Percentiles rank a stretch among this genome's conserved stretches.
Evolutionary conservation across 2,797 vertebrate species (phyloP).

Genomic region (Dallia pectoralis): DNA sequence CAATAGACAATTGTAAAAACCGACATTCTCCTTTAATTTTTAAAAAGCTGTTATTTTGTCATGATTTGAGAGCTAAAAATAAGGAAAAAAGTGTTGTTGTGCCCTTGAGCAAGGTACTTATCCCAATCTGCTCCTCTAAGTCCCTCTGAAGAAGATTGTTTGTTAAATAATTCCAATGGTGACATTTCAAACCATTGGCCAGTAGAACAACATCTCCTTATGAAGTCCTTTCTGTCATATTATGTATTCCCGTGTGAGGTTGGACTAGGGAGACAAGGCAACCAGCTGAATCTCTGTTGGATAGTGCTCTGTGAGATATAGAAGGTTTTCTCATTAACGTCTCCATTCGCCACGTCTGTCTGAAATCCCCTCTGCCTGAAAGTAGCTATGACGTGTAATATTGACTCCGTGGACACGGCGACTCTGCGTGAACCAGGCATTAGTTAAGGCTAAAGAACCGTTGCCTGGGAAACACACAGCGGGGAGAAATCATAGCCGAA

Average conservation of each 20-base stretch:
- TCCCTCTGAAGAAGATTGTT: too few relatives aligned
- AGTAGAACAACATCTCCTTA: background rate
- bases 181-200: background rate
- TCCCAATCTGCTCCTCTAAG: too few relatives aligned
- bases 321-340: conserved; percentile 49
- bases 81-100: too few relatives aligned
- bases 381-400: conserved; percentile 33
- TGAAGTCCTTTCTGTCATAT: background rate
- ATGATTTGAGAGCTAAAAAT: background rate
- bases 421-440: conserved; percentile 22
- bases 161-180: background rate
- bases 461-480: conserved; percentile 62
- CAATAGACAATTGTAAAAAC: background rate
- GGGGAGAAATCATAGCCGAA: conserved; percentile 20
- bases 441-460: conserved; percentile 46
- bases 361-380: conserved; percentile 18
- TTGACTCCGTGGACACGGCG: conserved; percentile 26
- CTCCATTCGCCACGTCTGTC: conserved; percentile 12
- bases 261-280: conserved; percentile 17
- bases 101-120: too few relatives aligned
- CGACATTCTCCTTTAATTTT: background rate
- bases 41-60: background rate
- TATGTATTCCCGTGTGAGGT: background rate
- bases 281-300: conserved; percentile 40
- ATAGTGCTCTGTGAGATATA: conserved; percentile 22